Evolutionary conservation across 2,113 vertebrate species (phyloP).

Genomic region (Muntiacus reevesi): DNA sequence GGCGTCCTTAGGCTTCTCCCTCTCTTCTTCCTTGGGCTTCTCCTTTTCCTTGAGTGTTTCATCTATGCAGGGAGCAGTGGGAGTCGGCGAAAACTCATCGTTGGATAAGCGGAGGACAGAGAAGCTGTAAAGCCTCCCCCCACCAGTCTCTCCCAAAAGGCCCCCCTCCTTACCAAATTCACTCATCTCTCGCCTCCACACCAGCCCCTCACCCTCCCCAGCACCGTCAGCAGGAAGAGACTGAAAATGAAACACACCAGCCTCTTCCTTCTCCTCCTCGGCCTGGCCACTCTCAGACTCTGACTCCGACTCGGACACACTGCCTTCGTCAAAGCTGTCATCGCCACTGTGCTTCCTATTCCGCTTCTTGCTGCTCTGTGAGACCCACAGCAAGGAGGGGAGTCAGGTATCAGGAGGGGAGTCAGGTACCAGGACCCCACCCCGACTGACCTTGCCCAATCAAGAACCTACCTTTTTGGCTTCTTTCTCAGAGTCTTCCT

Average conservation of each 20-base stretch:
- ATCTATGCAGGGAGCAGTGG: constrained; percentile 57
- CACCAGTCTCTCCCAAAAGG: neutral
- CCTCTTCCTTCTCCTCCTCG: constrained; percentile 78
- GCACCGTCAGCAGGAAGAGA: neutral
- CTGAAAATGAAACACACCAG: neutral
- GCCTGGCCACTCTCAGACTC: constrained; percentile 88
- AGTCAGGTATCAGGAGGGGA: neutral
- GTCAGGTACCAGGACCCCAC: neutral
- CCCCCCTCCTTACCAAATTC: neutral
- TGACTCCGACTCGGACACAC: constrained; percentile 87
- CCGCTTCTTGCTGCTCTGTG: constrained; percentile 84
- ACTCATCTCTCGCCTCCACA: neutral
- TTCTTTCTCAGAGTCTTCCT: constrained; percentile 81
- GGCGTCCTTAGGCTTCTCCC: constrained; percentile 85
- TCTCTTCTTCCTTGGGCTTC: constrained; percentile 76
- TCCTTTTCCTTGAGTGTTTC: constrained; percentile 66
- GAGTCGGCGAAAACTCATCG: neutral
- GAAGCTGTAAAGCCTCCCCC: neutral
- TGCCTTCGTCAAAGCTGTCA: constrained; percentile 87
- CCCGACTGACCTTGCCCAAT: accelerated
- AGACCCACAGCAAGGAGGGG: neutral
- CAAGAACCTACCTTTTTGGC: constrained; percentile 83
- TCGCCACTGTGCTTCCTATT: constrained; percentile 90
- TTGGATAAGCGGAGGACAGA: neutral
- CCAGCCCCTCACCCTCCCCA: neutral